phyloP scores from a whole-genome alignment of 2,888 invertebrate genomes.

The Ferrisia virgata region DNA sequence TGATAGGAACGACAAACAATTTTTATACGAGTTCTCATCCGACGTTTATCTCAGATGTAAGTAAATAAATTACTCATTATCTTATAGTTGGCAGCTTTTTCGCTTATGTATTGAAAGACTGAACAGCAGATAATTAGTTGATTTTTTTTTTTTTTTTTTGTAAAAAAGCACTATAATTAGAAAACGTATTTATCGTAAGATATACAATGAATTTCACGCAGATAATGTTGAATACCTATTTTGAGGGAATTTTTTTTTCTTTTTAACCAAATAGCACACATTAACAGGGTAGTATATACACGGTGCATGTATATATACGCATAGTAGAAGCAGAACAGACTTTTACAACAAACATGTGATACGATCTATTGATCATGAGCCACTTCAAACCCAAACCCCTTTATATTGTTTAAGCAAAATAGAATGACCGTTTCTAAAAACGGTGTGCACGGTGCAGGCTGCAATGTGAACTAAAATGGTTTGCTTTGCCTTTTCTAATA shows the following conservation, averaged over 20 bases:
- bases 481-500: conserved; percentile 43
- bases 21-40: conserved; percentile 34
- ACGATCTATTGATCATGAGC: conserved; percentile 43
- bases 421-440: conserved; percentile 43
- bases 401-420: conserved; percentile 41
- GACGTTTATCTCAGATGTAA: conserved; percentile 19
- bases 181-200: not conserved
- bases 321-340: not conserved
- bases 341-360: not conserved
- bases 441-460: conserved; percentile 37
- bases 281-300: not conserved
- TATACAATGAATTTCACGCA: no score
- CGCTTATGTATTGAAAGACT: not conserved
- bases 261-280: not conserved
- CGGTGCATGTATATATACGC: not conserved
- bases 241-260: no score
- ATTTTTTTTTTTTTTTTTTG: not conserved
- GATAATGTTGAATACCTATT: no score
- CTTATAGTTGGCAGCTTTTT: not conserved
- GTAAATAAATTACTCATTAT: not conserved
- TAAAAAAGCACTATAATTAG: not conserved
- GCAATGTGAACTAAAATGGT: conserved; percentile 38
- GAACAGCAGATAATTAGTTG: not conserved
- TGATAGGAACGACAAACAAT: conserved; percentile 39
- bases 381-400: conserved; percentile 34